phyloP scores from a whole-genome alignment of 1,140 invertebrate genomes.

The Diachasmimorpha longicaudata region DNA sequence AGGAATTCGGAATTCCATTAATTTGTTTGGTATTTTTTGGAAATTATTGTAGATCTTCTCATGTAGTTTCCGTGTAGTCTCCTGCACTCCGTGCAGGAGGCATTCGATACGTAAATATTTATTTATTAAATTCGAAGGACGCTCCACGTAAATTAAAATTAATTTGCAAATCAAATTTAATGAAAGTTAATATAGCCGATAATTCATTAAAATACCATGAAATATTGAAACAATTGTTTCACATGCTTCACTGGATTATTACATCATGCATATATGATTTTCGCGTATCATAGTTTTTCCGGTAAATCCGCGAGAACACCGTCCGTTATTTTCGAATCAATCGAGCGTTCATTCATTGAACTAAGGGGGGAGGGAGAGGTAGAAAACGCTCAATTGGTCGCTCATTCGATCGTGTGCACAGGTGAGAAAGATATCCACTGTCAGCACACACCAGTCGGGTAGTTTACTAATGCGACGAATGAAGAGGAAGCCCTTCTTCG shows the following conservation, averaged over 20 bases:
- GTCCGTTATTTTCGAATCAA: slow-evolving; percentile 14
- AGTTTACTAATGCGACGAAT: background rate
- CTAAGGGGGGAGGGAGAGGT: background rate
- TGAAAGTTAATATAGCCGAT: background rate
- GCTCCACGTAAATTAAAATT: background rate
- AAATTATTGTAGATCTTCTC: no score
- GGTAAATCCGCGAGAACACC: background rate
- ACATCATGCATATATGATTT: background rate
- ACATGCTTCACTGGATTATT: background rate
- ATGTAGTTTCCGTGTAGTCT: no score
- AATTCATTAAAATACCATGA: no score
- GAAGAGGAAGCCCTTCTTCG: background rate
- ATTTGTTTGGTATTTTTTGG: no score
- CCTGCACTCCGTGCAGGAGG: no score
- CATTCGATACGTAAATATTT: no score
- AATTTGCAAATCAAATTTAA: background rate
- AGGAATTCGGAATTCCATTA: no score
- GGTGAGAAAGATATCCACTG: background rate
- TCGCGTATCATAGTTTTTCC: background rate
- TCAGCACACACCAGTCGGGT: background rate
- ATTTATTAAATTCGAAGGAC: background rate
- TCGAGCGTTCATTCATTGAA: slow-evolving; percentile 21
- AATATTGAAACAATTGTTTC: background rate
- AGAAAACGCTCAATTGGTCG: slow-evolving; percentile 9
- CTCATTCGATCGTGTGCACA: background rate